phyloP scores from a whole-genome alignment of 2,113 vertebrate genomes.

The Columba janthina region DNA sequence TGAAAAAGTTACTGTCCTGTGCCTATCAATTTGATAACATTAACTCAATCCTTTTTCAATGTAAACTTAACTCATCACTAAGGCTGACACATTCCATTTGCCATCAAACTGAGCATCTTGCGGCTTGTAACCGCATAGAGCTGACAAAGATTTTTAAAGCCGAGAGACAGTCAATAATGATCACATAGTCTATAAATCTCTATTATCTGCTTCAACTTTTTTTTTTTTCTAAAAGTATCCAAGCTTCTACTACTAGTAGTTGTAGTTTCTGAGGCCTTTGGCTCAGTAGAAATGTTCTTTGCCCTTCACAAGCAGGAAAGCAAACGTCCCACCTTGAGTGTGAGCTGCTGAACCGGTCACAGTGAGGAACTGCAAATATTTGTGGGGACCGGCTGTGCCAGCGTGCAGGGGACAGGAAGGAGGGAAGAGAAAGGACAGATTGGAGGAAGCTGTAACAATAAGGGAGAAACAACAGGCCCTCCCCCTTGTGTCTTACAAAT shows the following conservation, averaged over 20 bases:
- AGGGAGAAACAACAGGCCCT: neutral
- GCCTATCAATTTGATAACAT: neutral
- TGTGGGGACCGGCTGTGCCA: accelerated
- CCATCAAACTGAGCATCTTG: neutral
- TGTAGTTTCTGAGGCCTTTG: neutral
- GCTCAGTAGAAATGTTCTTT: constrained; percentile 14
- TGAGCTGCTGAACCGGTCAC: neutral
- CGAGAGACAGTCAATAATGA: neutral
- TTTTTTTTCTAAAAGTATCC: neutral
- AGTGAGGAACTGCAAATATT: accelerated
- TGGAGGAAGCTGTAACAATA: neutral
- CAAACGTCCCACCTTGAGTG: neutral
- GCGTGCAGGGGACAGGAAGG: accelerated
- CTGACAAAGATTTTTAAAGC: neutral
- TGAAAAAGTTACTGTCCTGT: neutral
- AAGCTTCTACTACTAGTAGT: neutral
- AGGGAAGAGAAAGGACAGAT: neutral
- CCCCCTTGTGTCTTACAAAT: neutral
- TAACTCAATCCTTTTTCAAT: neutral
- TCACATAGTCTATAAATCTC: neutral
- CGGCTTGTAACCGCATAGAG: neutral
- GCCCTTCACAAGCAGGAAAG: constrained; percentile 38
- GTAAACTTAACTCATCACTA: neutral
- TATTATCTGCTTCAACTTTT: neutral
- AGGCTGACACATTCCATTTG: neutral